Base-by-base conservation (phyloP, 1,140 invertebrate species). In the Drosophila hydei region DNA sequence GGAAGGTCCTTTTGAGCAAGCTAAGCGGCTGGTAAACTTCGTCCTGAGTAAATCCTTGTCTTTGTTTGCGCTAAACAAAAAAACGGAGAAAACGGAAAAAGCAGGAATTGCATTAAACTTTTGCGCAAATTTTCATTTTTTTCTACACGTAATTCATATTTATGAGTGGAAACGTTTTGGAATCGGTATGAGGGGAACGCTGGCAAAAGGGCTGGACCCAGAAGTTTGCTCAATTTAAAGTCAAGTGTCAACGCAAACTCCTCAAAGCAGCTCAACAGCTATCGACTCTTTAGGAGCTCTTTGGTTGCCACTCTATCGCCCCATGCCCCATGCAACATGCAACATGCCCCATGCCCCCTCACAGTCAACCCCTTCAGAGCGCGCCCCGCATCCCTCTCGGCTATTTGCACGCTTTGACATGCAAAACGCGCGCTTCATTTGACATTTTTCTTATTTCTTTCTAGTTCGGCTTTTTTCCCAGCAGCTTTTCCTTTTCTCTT, bases 241-340 rank as follows among this genome's bases (percentile, higher is more conserved):
- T 85, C 80, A 85, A 85, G 80, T 85, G 80, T 85, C 81, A 85
- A 85, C 72, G 80, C 80, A 85, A 85, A 85, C 80, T 85, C 62
- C 81, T 87, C 76, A 60, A 80, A 71, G 70, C 72, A 55, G 59
- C 59, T 59, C 65, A 72, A 85, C 77, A 62, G 75, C 74, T 67
- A 77, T 87, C 71, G 70, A 87, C 77, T 72, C 77, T 81, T 54
- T 56, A 81, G 83, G 47, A 72, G 42, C 75, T 75, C 77, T 87
- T 65, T 51, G 36, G 25, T 63, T 43, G 23, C 33, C 60, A 71
- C 62, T 64, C 33, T 4, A n/a, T n/a, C n/a, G n/a, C n/a, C n/a
- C n/a, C n/a, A n/a, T n/a, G n/a, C n/a, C n/a, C n/a, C n/a, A n/a
- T n/a, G n/a, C n/a, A n/a, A n/a, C n/a, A n/a, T n/a, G n/a, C n/a